phyloP scores from a whole-genome alignment of 2,113 vertebrate species.

The Vireo altiloquus region DNA sequence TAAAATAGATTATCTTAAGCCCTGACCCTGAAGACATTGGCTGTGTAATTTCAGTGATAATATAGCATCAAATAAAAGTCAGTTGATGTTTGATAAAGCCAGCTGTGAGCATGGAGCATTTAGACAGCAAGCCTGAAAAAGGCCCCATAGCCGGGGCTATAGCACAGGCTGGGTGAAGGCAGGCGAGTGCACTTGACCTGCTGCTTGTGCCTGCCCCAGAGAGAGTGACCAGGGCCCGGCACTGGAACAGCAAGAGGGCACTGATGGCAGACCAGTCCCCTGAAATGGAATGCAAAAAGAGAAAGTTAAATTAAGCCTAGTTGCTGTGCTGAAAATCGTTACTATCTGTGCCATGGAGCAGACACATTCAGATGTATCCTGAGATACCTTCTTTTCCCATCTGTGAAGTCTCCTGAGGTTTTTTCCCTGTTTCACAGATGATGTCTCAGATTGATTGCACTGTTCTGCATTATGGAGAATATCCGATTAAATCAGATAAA shows the following conservation, averaged over 20 bases:
- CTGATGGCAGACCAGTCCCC: accelerated
- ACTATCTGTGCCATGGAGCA: background rate
- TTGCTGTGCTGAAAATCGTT: background rate
- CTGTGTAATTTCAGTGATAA: background rate
- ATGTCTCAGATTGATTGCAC: background rate
- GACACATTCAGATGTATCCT: background rate
- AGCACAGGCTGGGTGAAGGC: background rate
- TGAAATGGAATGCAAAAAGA: background rate
- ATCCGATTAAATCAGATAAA: background rate
- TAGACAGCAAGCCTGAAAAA: background rate
- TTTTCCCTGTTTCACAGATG: background rate
- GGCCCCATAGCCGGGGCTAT: accelerated
- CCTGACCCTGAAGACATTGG: background rate
- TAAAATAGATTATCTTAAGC: background rate
- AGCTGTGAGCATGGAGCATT: background rate
- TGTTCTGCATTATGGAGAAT: background rate
- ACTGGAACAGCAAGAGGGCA: background rate
- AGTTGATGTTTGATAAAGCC: background rate
- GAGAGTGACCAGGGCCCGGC: accelerated
- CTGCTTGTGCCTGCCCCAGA: accelerated
- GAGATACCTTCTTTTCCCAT: background rate
- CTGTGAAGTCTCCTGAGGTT: background rate
- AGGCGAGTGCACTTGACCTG: accelerated
- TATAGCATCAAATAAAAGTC: background rate
- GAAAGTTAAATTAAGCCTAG: background rate